Conservation (phyloP, 2,797 vertebrate genomes). For the Crocodylus rhombifer region DNA sequence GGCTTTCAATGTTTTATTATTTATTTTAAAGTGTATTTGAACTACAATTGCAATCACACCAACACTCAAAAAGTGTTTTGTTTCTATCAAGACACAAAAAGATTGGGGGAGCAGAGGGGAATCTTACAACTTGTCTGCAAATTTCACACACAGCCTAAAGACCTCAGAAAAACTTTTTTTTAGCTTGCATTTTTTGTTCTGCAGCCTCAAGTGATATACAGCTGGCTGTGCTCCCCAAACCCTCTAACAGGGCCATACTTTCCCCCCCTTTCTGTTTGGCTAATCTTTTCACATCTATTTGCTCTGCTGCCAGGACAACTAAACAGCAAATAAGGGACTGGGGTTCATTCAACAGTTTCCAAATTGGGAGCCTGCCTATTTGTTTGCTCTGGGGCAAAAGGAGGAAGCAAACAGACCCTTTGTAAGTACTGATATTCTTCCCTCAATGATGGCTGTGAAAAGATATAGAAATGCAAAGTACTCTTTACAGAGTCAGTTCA, state of each 20-base stretch:
- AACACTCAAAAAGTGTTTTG: neutral
- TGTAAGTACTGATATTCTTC: slow-evolving; percentile 52
- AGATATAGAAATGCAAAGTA: slow-evolving; percentile 55
- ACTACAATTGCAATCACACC: neutral
- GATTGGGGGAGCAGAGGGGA: neutral
- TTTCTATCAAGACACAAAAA: neutral
- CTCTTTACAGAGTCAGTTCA: slow-evolving; percentile 32
- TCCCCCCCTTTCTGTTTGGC: slow-evolving; percentile 45
- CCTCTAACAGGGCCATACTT: neutral
- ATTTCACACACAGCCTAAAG: neutral
- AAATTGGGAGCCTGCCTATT: slow-evolving; percentile 69
- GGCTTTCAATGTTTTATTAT: neutral
- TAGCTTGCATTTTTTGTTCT: slow-evolving; percentile 6
- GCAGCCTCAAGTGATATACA: neutral
- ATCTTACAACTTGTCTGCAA: neutral
- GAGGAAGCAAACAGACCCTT: slow-evolving; percentile 64
- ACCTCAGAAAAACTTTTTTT: neutral
- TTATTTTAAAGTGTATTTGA: slow-evolving; percentile 7
- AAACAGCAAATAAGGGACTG: slow-evolving; percentile 66
- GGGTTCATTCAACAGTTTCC: slow-evolving; percentile 63
- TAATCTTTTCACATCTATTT: slow-evolving; percentile 76
- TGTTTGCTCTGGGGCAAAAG: slow-evolving; percentile 72
- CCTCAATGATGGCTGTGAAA: slow-evolving; percentile 71
- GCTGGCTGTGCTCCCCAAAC: neutral
- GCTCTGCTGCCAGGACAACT: slow-evolving; percentile 73